Percentiles rank a stretch among this genome's conserved stretches.
Conservation (phyloP, 1,140 invertebrate genomes). For the Micrasema longulum region DNA sequence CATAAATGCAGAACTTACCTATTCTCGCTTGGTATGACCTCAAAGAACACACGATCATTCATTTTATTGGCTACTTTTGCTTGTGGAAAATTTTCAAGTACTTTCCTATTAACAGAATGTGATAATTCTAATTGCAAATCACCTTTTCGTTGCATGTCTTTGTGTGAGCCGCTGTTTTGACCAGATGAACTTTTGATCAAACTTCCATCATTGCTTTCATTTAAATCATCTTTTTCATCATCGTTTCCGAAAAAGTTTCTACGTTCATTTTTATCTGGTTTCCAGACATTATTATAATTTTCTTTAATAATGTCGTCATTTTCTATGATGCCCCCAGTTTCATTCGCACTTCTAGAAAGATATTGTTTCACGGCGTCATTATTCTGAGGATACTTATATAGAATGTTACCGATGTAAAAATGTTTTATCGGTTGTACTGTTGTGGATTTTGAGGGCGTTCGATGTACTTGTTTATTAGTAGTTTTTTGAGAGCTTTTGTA, state of each 20-base stretch:
- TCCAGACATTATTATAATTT: constrained; percentile 58
- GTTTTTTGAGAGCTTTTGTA: constrained; percentile 40
- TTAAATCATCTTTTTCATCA: constrained; percentile 39
- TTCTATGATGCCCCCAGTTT: constrained; percentile 42
- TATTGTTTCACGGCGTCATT: constrained; percentile 57
- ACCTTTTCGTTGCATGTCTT: background rate
- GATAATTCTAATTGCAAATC: constrained; percentile 44
- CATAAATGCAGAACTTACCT: too few species aligned
- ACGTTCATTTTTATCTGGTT: constrained; percentile 56
- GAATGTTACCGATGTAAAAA: constrained; percentile 69
- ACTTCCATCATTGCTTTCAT: background rate
- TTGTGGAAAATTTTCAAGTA: constrained; percentile 45
- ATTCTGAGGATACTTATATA: constrained; percentile 66
- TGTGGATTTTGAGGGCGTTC: constrained; percentile 10
- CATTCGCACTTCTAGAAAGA: constrained; percentile 51
- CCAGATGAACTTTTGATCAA: background rate
- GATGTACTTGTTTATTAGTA: constrained; percentile 19
- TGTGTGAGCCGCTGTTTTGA: too few species aligned
- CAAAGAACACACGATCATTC: constrained; percentile 65
- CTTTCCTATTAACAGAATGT: constrained; percentile 27
- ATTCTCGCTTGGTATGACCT: constrained; percentile 69
- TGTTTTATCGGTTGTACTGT: constrained; percentile 59
- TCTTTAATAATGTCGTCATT: constrained; percentile 56
- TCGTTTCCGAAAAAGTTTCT: constrained; percentile 61
- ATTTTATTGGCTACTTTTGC: constrained; percentile 58